These are phyloP conservation scores for Okapia johnstoni DNA, from an alignment of 2,113 vertebrate species.

Conservation along the genomic window DNA sequence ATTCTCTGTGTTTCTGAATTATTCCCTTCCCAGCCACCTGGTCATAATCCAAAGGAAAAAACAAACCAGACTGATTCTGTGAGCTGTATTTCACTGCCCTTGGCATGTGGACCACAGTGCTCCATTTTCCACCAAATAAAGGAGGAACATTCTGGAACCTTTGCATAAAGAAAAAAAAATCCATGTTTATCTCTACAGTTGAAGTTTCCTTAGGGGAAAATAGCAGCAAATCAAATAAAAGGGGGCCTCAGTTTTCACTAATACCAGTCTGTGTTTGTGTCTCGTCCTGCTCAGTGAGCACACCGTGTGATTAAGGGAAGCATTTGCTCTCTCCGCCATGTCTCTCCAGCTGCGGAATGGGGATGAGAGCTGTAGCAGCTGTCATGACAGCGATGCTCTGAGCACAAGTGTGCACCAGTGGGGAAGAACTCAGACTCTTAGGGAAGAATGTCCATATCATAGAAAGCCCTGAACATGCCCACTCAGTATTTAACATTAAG, in stretches of 20 bases:
- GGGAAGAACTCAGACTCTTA: not conserved
- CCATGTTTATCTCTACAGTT: not conserved
- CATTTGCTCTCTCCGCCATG: accelerated
- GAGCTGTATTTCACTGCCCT: not conserved
- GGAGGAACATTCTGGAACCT: conserved; percentile 31
- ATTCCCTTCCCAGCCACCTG: conserved; percentile 41
- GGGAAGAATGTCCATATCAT: accelerated
- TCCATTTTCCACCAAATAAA: not conserved
- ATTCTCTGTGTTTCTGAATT: conserved; percentile 30
- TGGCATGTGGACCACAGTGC: not conserved
- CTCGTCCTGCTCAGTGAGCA: accelerated
- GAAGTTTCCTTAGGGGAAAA: not conserved
- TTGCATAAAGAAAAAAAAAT: not conserved
- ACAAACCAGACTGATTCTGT: not conserved
- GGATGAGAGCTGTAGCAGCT: not conserved
- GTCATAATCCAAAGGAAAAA: conserved; percentile 39
- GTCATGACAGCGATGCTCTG: accelerated
- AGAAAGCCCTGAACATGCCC: not conserved
- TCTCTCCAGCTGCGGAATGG: not conserved
- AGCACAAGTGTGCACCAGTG: accelerated
- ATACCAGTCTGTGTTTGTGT: not conserved
- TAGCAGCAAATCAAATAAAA: not conserved
- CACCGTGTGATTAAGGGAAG: not conserved
- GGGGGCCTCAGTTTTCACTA: not conserved
- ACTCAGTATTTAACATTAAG: not conserved